Evolutionary conservation across 2,113 vertebrate species (phyloP).

Genomic region (Illadopsis cleaveri): DNA sequence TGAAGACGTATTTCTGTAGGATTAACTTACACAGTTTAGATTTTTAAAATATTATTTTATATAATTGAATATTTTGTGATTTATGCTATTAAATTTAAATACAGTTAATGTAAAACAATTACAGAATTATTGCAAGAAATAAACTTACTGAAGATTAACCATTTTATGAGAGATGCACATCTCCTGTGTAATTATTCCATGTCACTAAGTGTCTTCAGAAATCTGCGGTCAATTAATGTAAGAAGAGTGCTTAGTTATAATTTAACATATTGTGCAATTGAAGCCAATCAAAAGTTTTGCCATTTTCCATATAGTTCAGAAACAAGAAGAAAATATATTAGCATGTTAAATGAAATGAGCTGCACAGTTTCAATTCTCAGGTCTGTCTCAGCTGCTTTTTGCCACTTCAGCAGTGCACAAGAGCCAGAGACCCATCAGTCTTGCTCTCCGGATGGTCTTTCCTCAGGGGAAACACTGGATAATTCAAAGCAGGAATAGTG

Average conservation of each 20-base stretch:
- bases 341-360: neutral
- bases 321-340: neutral
- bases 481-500: constrained; percentile 19
- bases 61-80: constrained; percentile 7
- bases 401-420: neutral
- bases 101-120: constrained; percentile 1
- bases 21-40: constrained; percentile 12
- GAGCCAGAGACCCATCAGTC: neutral
- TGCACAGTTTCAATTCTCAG: neutral
- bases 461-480: neutral
- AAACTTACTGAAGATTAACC: neutral
- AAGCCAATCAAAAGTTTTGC: neutral
- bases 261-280: neutral
- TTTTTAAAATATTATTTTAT: constrained; percentile 46
- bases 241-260: neutral
- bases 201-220: neutral
- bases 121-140: neutral
- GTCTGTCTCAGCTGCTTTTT: neutral
- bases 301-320: neutral
- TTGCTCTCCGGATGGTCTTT: neutral
- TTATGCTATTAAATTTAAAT: constrained; percentile 39
- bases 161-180: neutral
- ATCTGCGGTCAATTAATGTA: neutral
- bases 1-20: constrained; percentile 50
- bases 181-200: neutral